Evolutionary conservation across 2,113 vertebrate genomes (phyloP), one percentile per base, ranked within the genome.

Genomic region (Mustelus asterias): DNA sequence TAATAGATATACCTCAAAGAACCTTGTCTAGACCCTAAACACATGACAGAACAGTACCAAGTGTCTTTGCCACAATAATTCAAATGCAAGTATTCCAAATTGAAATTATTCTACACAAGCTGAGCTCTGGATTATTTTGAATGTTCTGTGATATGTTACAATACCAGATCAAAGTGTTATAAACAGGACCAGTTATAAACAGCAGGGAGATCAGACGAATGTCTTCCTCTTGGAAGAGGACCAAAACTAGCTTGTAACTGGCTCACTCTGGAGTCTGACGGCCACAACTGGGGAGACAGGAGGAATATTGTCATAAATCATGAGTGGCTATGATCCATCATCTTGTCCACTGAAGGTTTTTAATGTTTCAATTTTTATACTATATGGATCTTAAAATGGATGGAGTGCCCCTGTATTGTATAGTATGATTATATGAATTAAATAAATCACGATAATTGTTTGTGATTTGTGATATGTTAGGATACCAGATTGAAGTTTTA

Each of bases 281-380:
- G 48, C 24, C 86, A 13, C 29, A 33, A 67, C 65, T 18, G 0
- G 13, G 54, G 29, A 24, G 44, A 3, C 72, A 13, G 72, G 33
- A 2, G 26, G 58, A 90, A 90, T 90, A 54, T n/a, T 63, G 54
- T 90, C 88, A 33, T 58, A 90, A 90, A 90, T 94, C 69, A 26
- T 72, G 94, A 94, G 70, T 94, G 67, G 65, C 41, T 44, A 13
- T 37, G 37, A 54, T 72, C 44, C 22, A 70, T 95, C 65, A 24
- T 76, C 13, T 54, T 72, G 48, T 29, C 26, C 69, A 95, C 69
- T 37, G 14, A 95, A 76, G 26, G 10, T 24, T 72, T 70, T 95
- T 72, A 95, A 33, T 72, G 69, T 76, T 48, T 4, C 67, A 94
- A 48, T 95, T 95, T 95, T 76, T 67, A 95, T 72, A 95, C 54